These are phyloP conservation scores for Percina caprodes DNA, from an alignment of 2,113 vertebrate species.

Conservation along the genomic window DNA sequence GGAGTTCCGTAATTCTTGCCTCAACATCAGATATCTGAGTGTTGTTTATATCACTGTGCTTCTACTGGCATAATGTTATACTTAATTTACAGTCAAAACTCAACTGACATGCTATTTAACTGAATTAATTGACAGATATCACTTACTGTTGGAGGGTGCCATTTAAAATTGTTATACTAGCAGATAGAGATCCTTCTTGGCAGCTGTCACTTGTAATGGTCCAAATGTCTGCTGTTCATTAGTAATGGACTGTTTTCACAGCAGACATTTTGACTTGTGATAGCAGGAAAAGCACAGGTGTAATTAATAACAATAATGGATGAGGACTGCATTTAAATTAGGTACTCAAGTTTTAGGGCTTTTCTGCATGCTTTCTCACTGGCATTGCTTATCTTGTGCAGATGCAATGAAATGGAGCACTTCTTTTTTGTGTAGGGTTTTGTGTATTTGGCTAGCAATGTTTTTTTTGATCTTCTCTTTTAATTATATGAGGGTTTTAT, in stretches of 20 bases:
- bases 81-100: too few species aligned
- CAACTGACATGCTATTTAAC: neutral
- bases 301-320: neutral
- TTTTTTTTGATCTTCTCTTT: neutral
- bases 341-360: neutral
- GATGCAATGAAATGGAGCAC: neutral
- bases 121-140: neutral
- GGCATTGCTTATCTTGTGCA: neutral
- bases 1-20: too few species aligned
- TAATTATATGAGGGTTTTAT: neutral
- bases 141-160: neutral
- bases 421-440: neutral
- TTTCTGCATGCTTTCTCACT: neutral
- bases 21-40: neutral
- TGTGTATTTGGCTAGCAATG: neutral
- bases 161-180: neutral
- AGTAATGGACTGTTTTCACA: neutral
- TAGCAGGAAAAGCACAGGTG: neutral
- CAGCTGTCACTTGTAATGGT: neutral
- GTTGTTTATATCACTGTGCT: neutral
- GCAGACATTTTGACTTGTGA: neutral
- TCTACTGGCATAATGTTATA: neutral
- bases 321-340: neutral
- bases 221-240: neutral
- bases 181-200: neutral